Conservation (phyloP, 2,888 invertebrate genomes). For the Rhingia rostrata region DNA sequence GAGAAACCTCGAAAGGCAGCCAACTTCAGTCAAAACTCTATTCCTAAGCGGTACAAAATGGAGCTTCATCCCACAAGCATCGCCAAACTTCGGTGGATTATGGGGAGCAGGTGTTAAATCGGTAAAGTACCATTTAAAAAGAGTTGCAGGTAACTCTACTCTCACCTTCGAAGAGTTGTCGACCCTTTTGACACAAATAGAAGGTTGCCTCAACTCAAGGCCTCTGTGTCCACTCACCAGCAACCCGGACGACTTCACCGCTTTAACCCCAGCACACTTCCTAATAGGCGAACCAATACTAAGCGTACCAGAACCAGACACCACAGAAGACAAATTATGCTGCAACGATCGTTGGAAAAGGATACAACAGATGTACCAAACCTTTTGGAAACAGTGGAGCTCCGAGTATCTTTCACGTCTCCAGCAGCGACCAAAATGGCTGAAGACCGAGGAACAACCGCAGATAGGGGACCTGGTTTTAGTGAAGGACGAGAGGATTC, state of each 20-base stretch:
- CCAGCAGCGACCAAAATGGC: conserved; percentile 41
- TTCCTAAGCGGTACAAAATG: conserved; percentile 4
- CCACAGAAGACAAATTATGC: neutral
- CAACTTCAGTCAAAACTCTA: neutral
- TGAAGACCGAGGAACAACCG: conserved; percentile 1
- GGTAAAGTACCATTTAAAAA: conserved; percentile 13
- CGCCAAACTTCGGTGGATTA: conserved; percentile 29
- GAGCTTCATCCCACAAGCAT: conserved; percentile 27
- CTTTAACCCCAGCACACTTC: conserved; percentile 21
- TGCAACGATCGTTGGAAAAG: conserved; percentile 22
- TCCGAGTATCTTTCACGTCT: conserved; percentile 11
- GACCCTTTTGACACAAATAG: conserved; percentile 14
- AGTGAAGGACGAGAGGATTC: conserved; percentile 8
- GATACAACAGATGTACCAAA: neutral
- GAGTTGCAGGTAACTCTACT: neutral
- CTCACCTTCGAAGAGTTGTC: conserved; percentile 24
- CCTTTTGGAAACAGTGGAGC: conserved; percentile 23
- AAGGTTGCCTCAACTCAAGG: conserved; percentile 17
- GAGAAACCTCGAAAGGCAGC: conserved; percentile 5
- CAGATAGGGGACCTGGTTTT: conserved; percentile 9
- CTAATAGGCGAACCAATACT: conserved; percentile 18
- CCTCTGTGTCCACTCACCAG: conserved; percentile 17
- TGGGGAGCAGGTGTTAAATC: conserved; percentile 1
- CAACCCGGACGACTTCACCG: conserved; percentile 11
- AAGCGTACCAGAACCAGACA: neutral